Evolutionary conservation across 2,113 vertebrate genomes (phyloP).

Genomic region (Pteruthius melanotis): DNA sequence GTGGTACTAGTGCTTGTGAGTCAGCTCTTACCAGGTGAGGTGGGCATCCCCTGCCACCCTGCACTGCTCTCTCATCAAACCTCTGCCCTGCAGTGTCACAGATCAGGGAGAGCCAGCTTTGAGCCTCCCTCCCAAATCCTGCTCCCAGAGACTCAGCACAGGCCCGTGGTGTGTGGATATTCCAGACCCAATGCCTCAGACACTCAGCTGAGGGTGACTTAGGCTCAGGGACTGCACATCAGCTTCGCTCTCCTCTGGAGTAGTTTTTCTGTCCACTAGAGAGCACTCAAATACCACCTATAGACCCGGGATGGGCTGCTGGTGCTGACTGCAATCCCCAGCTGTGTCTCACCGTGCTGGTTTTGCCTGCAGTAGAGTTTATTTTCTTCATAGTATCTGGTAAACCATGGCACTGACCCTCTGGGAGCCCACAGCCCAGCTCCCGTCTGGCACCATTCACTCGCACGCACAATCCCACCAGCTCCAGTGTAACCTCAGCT

Average conservation of each 20-base stretch:
- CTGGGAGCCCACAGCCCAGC: neutral
- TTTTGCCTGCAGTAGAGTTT: neutral
- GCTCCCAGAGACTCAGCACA: neutral
- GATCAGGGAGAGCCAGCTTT: neutral
- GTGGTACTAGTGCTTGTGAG: neutral
- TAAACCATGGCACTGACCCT: neutral
- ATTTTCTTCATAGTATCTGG: neutral
- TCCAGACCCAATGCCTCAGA: neutral
- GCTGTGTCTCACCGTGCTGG: neutral
- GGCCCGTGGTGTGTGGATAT: accelerated
- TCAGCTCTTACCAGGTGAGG: neutral
- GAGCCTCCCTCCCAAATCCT: neutral
- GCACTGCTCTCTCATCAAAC: accelerated
- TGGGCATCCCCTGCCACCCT: neutral
- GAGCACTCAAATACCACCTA: conserved; percentile 5
- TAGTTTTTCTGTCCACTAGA: conserved; percentile 37
- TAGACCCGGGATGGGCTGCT: accelerated
- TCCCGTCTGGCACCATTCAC: neutral
- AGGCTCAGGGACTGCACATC: accelerated
- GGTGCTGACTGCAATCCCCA: neutral
- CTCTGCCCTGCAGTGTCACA: neutral
- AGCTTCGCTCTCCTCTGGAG: neutral
- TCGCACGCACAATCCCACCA: neutral
- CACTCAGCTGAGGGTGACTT: neutral
- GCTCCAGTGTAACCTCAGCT: neutral